Evolutionary conservation across 2,113 vertebrate species (phyloP), one percentile per base, ranked within the genome.

Genomic region (Erinaceus europaeus): DNA sequence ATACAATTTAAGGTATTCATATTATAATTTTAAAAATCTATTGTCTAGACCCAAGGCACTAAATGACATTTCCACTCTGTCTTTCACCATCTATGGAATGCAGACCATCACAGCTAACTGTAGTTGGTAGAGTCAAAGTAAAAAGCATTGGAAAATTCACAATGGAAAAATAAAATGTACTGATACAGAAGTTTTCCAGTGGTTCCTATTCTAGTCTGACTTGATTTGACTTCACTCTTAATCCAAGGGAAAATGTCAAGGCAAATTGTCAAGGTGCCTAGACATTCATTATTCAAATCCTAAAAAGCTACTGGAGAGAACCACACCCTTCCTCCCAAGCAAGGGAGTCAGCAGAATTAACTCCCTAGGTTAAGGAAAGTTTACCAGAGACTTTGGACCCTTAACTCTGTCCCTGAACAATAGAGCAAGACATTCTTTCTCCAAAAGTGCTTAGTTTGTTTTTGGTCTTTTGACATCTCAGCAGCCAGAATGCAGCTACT

Each of bases 341-440:
- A 6, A 2, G 0, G 4, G 9, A n/a, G n/a, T 1, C 3, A 6
- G 1, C 3, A 21, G 2, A 8, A 11, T 40, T 32, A 32, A 42
- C 18, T 5, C 25, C 3, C 0, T 20, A 27, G 29, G 55, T 27
- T 27, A 4, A 4, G n/a, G n/a, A n/a, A n/a, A n/a, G n/a, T 17
- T n/a, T 13, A 1, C 27, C 2, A 0, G 7, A 25, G 6, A 13
- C 48, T 36, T 23, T n/a, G 4, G 23, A 27, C 55, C 20, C 15
- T 55, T 9, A 9, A 2, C 3, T n/a, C n/a, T 6, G 23, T 57
- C 55, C 20, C 15, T 55, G 12, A 9, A 2, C 3, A 52, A 4
- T 20, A 1, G n/a, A 29, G 21, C 29, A 42, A 69, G 48, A 34
- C 13, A 40, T 5, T 29, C 5, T 29, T 29, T 71, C 25, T 27